Base-by-base conservation (phyloP, 2,888 invertebrate species). In the Troilus luridus region DNA sequence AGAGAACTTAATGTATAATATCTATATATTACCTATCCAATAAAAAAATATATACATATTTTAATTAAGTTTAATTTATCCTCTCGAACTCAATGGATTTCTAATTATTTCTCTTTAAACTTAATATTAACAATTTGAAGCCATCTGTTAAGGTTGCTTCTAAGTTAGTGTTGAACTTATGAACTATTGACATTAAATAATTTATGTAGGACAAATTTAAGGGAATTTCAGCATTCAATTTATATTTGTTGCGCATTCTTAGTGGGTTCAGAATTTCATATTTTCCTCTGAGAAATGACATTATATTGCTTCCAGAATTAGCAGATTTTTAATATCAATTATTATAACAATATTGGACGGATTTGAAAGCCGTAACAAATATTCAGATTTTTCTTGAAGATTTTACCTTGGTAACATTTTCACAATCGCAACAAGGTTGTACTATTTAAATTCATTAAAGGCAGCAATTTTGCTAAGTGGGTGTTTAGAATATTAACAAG, bases 401-500 rank as follows among this genome's bases (percentile, higher is more conserved):
- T 60, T 14, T 14, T 60, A 24, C 64, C 11, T 64, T 64, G 64
- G 6, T 11, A 64, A 27, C 14, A 72, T 72, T n/a, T n/a, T 67
- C 24, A 27, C 0, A 17, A 24, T 27, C 12, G 27, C 6, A 17
- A 11, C 10, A 77, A 21, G 41, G 21, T 41, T 17, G 41, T 59
- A 77, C 41, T 17, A 41, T 41, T 41, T 14, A 17, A 19, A 41
- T 19, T 77, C 72, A 77, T 77, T 77, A 41, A 6, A 24, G 72
- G 8, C 0, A 19, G 27, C 72, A 19, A 41, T 77, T 17, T 12
- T 77, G 41, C 72, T 41, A 77, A 77, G 27, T 77, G 72, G 41
- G 17, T 27, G 72, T 77, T 58, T 12, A 58, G 85, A 85, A 85
- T 85, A 58, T 85, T 85, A 85, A 85, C 56, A 85, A n/a, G 85